Evolutionary conservation across 2,113 vertebrate genomes (phyloP).

Genomic region (Neodontobutis hainanensis): DNA sequence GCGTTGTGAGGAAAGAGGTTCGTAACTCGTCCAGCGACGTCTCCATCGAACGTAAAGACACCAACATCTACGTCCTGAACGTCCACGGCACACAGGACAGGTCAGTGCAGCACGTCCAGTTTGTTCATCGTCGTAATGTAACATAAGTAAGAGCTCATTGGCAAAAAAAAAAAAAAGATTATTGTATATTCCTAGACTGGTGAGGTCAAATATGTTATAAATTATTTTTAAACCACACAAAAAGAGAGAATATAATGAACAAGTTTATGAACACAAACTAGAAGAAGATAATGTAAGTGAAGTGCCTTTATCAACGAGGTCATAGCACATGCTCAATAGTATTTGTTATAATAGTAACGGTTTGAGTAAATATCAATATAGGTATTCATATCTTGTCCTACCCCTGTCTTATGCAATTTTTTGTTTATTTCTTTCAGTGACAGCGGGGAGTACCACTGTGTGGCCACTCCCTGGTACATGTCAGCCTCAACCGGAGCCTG

Average conservation of each 20-base stretch:
- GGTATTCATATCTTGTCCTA: neutral
- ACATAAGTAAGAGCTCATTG: no score
- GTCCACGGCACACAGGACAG: constrained; percentile 85
- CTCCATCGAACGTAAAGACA: constrained; percentile 84
- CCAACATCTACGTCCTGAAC: constrained; percentile 80
- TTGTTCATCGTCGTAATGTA: no score
- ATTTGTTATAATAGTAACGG: no score
- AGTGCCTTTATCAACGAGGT: no score
- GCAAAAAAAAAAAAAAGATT: no score
- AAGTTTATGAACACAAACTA: neutral
- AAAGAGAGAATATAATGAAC: neutral
- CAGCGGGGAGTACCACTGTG: constrained; percentile 89
- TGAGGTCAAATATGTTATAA: no score
- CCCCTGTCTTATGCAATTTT: neutral
- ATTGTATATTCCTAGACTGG: no score
- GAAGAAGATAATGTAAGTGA: no score
- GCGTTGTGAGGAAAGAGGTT: constrained; percentile 77
- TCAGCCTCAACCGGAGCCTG: constrained; percentile 80
- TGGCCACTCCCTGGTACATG: constrained; percentile 87
- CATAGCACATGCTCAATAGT: no score
- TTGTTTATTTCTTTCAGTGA: constrained; percentile 68
- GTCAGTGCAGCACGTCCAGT: constrained; percentile 31
- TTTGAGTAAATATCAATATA: no score
- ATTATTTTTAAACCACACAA: no score
- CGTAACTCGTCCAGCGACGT: constrained; percentile 87